phyloP scores from a whole-genome alignment of 1,140 invertebrate genomes.

The Diorhabda sublineata region DNA sequence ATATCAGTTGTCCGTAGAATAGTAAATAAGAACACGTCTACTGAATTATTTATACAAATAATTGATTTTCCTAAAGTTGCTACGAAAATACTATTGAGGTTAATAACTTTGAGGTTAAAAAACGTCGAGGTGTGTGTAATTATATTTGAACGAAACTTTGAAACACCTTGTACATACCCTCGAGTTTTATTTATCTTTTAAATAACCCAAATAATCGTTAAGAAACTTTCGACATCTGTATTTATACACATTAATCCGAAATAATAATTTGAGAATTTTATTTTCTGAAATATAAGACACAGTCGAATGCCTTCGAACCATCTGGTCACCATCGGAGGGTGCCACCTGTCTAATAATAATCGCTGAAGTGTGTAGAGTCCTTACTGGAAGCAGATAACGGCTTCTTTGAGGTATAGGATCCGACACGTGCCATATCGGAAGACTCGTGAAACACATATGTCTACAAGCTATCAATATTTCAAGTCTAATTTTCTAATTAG shows the following conservation, averaged over 20 bases:
- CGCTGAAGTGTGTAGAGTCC: slow-evolving; percentile 11
- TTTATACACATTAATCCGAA: too few relatives aligned
- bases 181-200: too few relatives aligned
- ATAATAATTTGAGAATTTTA: too few relatives aligned
- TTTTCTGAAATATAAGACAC: background rate
- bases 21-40: background rate
- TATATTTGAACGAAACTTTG: too few relatives aligned
- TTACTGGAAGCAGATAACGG: slow-evolving; percentile 5
- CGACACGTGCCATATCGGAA: slow-evolving; percentile 9
- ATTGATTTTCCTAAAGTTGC: background rate
- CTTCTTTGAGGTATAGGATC: slow-evolving; percentile 11
- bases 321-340: slow-evolving; percentile 9
- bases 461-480: slow-evolving; percentile 4
- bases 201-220: too few relatives aligned
- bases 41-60: background rate
- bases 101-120: background rate
- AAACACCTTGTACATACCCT: too few relatives aligned
- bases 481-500: slow-evolving; percentile 13
- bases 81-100: background rate
- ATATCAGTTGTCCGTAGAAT: background rate
- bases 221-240: too few relatives aligned
- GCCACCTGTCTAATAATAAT: slow-evolving; percentile 6
- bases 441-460: slow-evolving; percentile 6
- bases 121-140: background rate
- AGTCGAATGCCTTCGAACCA: slow-evolving; percentile 10